These are phyloP conservation scores for Phacellophora camtschatica DNA, from an alignment of 30 jellyfish, hydroid and myxozoan species.

Conservation along the genomic window DNA sequence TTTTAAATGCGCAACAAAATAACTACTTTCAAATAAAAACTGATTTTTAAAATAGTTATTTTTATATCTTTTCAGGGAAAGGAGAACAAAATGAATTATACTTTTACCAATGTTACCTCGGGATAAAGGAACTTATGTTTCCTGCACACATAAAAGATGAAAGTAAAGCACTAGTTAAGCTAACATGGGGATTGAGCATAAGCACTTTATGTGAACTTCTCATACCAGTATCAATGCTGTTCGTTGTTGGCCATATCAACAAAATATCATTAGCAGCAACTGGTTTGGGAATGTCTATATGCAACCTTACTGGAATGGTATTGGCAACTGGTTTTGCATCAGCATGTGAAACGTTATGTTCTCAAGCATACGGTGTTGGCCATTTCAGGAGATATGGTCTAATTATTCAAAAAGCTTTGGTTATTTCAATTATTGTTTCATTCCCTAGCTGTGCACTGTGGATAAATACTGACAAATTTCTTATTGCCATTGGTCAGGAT, in stretches of 20 bases:
- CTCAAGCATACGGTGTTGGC: constrained; percentile 67
- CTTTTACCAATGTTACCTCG: neutral
- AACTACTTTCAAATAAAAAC: too few relatives aligned
- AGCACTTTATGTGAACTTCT: constrained; percentile 22
- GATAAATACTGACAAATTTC: constrained; percentile 43
- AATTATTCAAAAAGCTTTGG: constrained; percentile 29
- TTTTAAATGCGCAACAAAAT: too few relatives aligned
- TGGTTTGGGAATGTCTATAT: constrained; percentile 49
- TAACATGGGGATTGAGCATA: constrained; percentile 45
- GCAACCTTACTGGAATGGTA: constrained; percentile 52
- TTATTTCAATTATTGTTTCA: constrained; percentile 7
- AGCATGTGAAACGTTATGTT: constrained; percentile 45
- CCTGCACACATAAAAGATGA: constrained; percentile 24
- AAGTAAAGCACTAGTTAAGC: constrained; percentile 1
- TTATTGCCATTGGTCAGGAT: constrained; percentile 44
- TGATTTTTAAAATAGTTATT: too few relatives aligned
- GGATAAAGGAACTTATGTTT: constrained; percentile 9
- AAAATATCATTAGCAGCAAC: constrained; percentile 41
- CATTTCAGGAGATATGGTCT: constrained; percentile 51
- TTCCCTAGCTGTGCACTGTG: constrained; percentile 51
- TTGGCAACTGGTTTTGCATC: constrained; percentile 26
- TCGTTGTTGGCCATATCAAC: constrained; percentile 49
- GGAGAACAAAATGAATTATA: too few relatives aligned
- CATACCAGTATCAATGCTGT: constrained; percentile 28
- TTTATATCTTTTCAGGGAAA: too few relatives aligned